Percentiles rank a stretch among this genome's conserved stretches.
Conservation (phyloP, 2,113 vertebrate species). For the Callospermophilus lateralis region DNA sequence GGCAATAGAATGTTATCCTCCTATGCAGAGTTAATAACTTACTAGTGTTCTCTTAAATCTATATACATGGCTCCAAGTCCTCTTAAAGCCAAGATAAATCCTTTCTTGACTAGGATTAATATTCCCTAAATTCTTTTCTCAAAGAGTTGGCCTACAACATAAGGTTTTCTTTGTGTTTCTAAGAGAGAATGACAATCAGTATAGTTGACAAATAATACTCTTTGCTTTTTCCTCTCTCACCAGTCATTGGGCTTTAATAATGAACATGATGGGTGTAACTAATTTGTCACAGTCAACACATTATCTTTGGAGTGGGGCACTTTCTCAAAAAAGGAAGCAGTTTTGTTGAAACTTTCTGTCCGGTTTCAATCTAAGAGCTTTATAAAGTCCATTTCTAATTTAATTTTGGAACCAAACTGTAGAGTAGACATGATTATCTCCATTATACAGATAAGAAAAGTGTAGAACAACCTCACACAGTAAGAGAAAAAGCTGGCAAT, state of each 20-base stretch:
- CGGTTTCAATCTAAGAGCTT: neutral
- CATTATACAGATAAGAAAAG: neutral
- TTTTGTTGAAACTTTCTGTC: neutral
- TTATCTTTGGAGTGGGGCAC: no score
- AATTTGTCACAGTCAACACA: neutral
- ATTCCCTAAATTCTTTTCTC: neutral
- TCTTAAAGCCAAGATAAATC: neutral
- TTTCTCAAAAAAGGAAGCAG: neutral
- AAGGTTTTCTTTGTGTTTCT: neutral
- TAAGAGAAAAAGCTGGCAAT: neutral
- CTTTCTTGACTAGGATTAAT: neutral
- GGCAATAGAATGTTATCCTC: neutral
- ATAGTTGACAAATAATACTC: neutral
- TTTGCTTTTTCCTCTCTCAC: neutral
- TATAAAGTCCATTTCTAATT: neutral
- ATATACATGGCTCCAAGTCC: neutral
- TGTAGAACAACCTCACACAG: fast-evolving
- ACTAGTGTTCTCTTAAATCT: neutral
- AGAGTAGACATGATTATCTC: neutral
- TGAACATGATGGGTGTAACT: neutral
- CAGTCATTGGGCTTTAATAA: neutral
- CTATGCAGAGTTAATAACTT: neutral
- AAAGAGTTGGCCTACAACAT: neutral
- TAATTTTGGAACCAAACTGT: neutral
- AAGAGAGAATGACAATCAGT: neutral